phyloP scores from a whole-genome alignment of 53 echinoderm and acorn worm genomes.

The Astropecten irregularis region DNA sequence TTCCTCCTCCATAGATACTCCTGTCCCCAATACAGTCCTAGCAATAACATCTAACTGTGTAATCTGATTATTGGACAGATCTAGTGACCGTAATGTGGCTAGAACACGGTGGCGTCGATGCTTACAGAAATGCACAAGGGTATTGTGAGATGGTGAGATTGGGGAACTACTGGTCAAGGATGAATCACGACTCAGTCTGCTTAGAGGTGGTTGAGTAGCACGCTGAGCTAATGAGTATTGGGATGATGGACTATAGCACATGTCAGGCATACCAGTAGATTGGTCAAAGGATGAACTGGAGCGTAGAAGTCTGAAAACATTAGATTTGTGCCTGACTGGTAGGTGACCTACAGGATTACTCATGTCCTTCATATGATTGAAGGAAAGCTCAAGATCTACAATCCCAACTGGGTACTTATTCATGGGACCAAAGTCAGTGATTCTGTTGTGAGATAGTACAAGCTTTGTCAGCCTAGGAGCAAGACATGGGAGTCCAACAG shows the following conservation, averaged over 20 bases:
- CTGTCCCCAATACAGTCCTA: slow-evolving; percentile 50
- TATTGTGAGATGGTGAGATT: neutral
- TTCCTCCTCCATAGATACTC: slow-evolving; percentile 51
- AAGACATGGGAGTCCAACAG: slow-evolving; percentile 83
- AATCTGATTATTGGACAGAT: slow-evolving; percentile 79
- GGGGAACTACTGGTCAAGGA: neutral
- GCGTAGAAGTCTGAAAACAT: slow-evolving; percentile 50
- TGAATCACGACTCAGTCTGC: slow-evolving; percentile 51
- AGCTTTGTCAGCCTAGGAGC: slow-evolving; percentile 89
- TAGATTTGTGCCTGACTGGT: slow-evolving; percentile 32
- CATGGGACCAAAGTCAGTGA: slow-evolving; percentile 86
- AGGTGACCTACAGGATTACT: slow-evolving; percentile 30
- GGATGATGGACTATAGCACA: slow-evolving; percentile 45
- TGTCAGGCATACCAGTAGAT: slow-evolving; percentile 4
- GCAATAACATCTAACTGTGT: slow-evolving; percentile 70
- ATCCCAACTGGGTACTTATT: slow-evolving; percentile 88
- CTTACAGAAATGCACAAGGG: slow-evolving; percentile 67
- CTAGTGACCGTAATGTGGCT: slow-evolving; percentile 84
- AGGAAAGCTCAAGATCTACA: slow-evolving; percentile 77
- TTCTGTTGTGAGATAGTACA: slow-evolving; percentile 75
- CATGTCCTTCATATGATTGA: slow-evolving; percentile 73
- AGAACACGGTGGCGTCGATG: slow-evolving; percentile 86
- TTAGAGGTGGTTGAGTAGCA: neutral
- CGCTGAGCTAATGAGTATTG: slow-evolving; percentile 35
- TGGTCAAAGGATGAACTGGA: slow-evolving; percentile 31